Base-by-base conservation (phyloP, 2,113 vertebrate species). In the Neopipo cinnamomea region DNA sequence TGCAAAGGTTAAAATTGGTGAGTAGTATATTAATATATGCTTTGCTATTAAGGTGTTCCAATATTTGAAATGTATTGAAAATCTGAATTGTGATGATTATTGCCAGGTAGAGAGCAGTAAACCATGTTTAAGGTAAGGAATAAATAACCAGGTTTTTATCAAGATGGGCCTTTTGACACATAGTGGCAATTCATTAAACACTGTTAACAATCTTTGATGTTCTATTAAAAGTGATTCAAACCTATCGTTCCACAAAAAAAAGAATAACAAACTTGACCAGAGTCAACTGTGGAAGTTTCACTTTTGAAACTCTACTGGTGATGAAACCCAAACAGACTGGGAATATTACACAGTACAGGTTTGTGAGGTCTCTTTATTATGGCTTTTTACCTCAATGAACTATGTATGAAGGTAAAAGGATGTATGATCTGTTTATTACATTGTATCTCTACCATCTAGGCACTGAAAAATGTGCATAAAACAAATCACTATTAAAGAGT, bases 1-100 rank as follows among this genome's bases (percentile, higher is more conserved):
- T 99, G 96, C 98, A 99, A 98, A 98, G 99, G 96, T 99, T 99
- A 96, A 99, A 99, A 98, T 98, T 99, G 98, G 99, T 99, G 96
- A 99, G 98, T 97, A 96, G 49, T 89, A 88, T 76, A 62, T 92
- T 94, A n/a, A 42, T 88, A 65, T 53, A 86, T 95, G 73, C 21
- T 35, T 95, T 93, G 39, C 68, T 89, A 3, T 68, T 94, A 96
- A 92, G 58, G 71, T 89, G 8, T 96, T 92, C 6, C 39, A 12
- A 11, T 74, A 77, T 93, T 94, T 79, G 59, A 95, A 90, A 86
- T 89, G 30, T 77, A 25, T 75, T 93, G 49, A 63, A 75, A 89
- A 80, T 82, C 25, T 80, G 39, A 52, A 30, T 33, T 52, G 24
- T 86, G 14, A 33, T 83, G 44, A n/a, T 58, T 67, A 22, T 82